Evolutionary conservation across 2,888 invertebrate species (phyloP).

Genomic region (Anorthoa munda): DNA sequence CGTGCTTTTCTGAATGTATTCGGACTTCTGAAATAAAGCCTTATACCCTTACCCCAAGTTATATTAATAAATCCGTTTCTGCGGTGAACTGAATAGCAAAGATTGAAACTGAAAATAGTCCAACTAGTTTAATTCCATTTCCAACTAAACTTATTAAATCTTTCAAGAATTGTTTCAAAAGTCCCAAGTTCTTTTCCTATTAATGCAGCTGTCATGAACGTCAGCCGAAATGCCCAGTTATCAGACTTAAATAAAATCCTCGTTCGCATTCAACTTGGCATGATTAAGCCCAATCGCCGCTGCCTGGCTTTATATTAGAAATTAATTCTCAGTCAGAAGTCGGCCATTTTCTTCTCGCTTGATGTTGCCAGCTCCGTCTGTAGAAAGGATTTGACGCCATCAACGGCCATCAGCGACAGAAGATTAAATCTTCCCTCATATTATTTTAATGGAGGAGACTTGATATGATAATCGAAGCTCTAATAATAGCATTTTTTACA

Average conservation of each 20-base stretch:
- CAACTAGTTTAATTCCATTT: not conserved
- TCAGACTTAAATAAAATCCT: not conserved
- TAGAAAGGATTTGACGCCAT: not conserved
- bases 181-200: not conserved
- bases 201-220: not conserved
- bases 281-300: conserved; percentile 6
- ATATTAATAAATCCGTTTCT: not conserved
- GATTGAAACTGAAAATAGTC: conserved; percentile 1
- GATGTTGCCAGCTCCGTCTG: not conserved
- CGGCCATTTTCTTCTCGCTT: not conserved
- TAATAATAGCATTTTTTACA: not conserved
- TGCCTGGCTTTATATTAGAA: conserved; percentile 10
- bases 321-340: conserved; percentile 2
- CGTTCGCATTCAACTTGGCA: not conserved
- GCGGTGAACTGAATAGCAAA: too few species aligned
- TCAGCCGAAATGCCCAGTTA: not conserved
- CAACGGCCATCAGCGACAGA: not conserved
- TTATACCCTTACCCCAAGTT: not conserved
- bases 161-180: not conserved
- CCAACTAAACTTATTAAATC: not conserved
- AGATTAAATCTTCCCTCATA: not conserved
- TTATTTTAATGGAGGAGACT: not conserved
- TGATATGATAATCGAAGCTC: not conserved
- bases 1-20: not conserved
- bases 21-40: not conserved